phyloP scores from a whole-genome alignment of 2,797 vertebrate genomes.

The Siniperca scherzeri region DNA sequence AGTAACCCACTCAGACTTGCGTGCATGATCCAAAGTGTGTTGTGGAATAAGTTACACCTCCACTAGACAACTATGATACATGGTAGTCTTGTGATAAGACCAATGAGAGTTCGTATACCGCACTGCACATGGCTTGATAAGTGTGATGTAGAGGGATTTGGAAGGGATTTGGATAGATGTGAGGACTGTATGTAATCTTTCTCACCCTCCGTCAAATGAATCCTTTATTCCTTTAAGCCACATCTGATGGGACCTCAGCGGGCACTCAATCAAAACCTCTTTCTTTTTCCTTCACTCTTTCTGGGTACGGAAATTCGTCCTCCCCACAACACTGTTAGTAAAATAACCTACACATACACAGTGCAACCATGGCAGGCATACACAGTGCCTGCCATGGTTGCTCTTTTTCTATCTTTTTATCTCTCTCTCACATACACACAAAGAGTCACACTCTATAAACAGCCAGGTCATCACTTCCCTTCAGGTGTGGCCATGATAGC shows the following conservation, averaged over 20 bases:
- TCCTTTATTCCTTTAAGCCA: conserved; percentile 86
- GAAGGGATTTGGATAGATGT: conserved; percentile 86
- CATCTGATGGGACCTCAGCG: conserved; percentile 83
- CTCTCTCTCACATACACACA: conserved; percentile 16
- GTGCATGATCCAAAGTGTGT: conserved; percentile 56
- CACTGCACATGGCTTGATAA: conserved; percentile 80
- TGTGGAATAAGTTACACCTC: conserved; percentile 71
- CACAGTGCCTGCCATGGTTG: conserved; percentile 10
- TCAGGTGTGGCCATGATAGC: conserved; percentile 59
- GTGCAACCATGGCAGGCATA: no score
- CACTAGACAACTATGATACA: conserved; percentile 69
- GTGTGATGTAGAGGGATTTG: conserved; percentile 87
- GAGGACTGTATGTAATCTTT: conserved; percentile 86
- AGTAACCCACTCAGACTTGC: conserved; percentile 32
- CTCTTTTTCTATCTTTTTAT: conserved; percentile 44
- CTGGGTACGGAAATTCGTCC: conserved; percentile 58
- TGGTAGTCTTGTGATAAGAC: conserved; percentile 73
- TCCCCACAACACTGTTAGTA: conserved; percentile 44
- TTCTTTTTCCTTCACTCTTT: conserved; percentile 59
- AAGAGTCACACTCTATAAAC: conserved; percentile 44
- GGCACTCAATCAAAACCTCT: conserved; percentile 82
- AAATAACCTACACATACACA: conserved; percentile 54
- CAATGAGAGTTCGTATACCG: conserved; percentile 67
- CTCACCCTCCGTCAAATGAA: conserved; percentile 85
- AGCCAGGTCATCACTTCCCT: conserved; percentile 65